Evolutionary conservation across 2,888 invertebrate genomes (phyloP).

Genomic region (Hirtodrosophila confusa): DNA sequence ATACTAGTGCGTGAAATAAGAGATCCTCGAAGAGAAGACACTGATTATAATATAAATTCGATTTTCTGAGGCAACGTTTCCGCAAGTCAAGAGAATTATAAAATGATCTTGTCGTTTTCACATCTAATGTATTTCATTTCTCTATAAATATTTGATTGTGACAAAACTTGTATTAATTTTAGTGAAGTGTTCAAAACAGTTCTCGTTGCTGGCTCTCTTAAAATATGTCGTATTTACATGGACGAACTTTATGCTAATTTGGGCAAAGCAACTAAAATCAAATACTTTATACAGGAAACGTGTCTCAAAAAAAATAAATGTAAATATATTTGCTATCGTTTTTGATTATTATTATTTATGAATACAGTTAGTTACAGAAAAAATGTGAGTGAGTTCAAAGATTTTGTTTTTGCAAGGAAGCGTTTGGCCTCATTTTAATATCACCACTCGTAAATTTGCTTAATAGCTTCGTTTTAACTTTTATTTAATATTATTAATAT

Average conservation of each 20-base stretch:
- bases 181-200: slow-evolving; percentile 38
- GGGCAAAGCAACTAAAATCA: slow-evolving; percentile 51
- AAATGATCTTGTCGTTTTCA: too few species aligned
- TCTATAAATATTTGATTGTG: too few species aligned
- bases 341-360: slow-evolving; percentile 11
- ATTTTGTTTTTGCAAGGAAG: slow-evolving; percentile 58
- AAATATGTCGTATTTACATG: slow-evolving; percentile 29
- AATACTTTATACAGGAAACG: slow-evolving; percentile 67
- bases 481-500: slow-evolving; percentile 35
- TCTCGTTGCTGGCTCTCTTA: slow-evolving; percentile 15
- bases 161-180: slow-evolving; percentile 2
- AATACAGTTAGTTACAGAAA: slow-evolving; percentile 16
- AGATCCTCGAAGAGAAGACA: slow-evolving; percentile 25
- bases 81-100: too few species aligned
- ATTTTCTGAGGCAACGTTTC: slow-evolving; percentile 11
- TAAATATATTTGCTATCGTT: slow-evolving; percentile 1
- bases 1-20: slow-evolving; percentile 19
- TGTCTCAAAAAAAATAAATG: slow-evolving; percentile 24
- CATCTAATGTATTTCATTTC: too few species aligned
- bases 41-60: slow-evolving; percentile 25
- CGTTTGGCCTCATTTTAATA: slow-evolving; percentile 77
- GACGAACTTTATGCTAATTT: slow-evolving; percentile 48
- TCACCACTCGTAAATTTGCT: slow-evolving; percentile 74
- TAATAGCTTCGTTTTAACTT: slow-evolving; percentile 70
- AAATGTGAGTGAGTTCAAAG: slow-evolving; percentile 45